Evolutionary conservation across 1,140 invertebrate species (phyloP), one percentile per base, ranked within the genome.

Genomic region (Meloidogyne floridensis): DNA sequence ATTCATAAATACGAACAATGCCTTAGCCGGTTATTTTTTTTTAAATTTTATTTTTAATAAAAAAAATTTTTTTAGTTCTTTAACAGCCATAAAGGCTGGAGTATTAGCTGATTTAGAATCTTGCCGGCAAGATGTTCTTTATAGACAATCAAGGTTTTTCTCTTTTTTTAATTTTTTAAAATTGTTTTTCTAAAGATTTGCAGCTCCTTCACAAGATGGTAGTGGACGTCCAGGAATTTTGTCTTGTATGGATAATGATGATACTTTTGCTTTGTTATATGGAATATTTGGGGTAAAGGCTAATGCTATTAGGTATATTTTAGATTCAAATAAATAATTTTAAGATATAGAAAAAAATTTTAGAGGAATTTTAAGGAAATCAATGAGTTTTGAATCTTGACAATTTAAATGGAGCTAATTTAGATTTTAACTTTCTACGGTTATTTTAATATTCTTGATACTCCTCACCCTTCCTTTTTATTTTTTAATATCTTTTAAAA

Each of bases 1-100:
- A 77, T 89, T n/a, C 72, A 79, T 9, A 90, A 89, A 78, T 89
- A 88, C 76, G 88, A 89, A 75, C 88, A 89, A 75, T 89, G 88
- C 53, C 71, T 89, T 6, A 88, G 87, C 83, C 87, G 85, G 87
- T 87, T 77, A 51, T 84, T 20, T 69, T 72, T 13, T 69, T 72
- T 13, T 78, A 20, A 32, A 42, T 56, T 6, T 32, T 15, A 13
- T 59, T 56, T 77, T 65, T 2, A 15, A 8, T 43, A 18, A 13
- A 53, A 70, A 15, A 8, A 18, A n/a, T 47, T 20, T 42, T 74
- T 89, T 75, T 13, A 89, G 87, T 72, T 87, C 87, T 15, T 84
- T 89, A 80, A 89, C 88, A 43, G 87, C 89, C 11, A 89, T 89
- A 47, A 88, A 90, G 54, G 81, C 81, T 18, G 85, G 84, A 0